phyloP scores from a whole-genome alignment of 1,140 invertebrate genomes.

The Plectrocnemia conspersa region DNA sequence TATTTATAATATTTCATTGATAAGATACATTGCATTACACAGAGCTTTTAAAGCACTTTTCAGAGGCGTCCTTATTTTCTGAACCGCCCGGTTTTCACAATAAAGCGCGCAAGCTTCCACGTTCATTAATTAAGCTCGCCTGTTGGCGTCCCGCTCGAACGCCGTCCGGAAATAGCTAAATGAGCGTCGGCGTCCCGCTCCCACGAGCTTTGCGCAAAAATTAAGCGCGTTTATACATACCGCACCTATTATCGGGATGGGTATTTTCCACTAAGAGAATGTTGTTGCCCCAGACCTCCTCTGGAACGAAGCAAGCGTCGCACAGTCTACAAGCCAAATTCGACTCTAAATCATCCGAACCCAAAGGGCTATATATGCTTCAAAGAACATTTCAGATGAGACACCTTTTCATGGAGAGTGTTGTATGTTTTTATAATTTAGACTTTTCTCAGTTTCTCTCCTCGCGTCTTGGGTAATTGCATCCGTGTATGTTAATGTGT shows the following conservation, averaged over 20 bases:
- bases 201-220: slow-evolving; percentile 53
- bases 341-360: not conserved
- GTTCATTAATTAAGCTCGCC: slow-evolving; percentile 54
- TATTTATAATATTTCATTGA: too few species aligned
- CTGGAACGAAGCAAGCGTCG: slow-evolving; percentile 14
- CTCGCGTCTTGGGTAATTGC: slow-evolving; percentile 16
- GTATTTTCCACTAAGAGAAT: slow-evolving; percentile 32
- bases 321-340: not conserved
- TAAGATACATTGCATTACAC: too few species aligned
- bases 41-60: too few species aligned
- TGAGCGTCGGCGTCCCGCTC: slow-evolving; percentile 46
- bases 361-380: not conserved
- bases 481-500: slow-evolving; percentile 21
- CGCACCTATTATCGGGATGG: slow-evolving; percentile 29
- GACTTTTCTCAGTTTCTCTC: slow-evolving; percentile 28
- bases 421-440: slow-evolving; percentile 33
- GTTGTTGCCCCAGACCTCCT: not conserved
- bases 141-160: slow-evolving; percentile 42
- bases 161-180: slow-evolving; percentile 46
- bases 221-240: slow-evolving; percentile 42
- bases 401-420: not conserved
- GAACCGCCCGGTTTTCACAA: slow-evolving; percentile 37
- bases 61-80: too few species aligned
- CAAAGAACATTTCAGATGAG: too few species aligned
- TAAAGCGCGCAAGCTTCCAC: slow-evolving; percentile 54